Base-by-base conservation (phyloP, 2,888 invertebrate genomes). In the Cenopis cana region DNA sequence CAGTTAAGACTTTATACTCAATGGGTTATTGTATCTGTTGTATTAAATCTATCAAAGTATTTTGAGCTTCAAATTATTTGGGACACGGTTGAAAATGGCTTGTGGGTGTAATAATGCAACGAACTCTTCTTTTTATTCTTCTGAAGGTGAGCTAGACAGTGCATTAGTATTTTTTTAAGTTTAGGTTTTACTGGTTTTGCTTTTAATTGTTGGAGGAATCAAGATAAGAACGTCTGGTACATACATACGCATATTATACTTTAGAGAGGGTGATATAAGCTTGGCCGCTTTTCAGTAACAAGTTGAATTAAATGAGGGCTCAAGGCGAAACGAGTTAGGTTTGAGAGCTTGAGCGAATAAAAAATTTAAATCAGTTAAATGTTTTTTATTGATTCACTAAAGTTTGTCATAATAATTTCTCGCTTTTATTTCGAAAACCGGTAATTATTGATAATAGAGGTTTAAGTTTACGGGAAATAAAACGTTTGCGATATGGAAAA, bases 1-100 rank as follows among this genome's bases (percentile, higher is more conserved):
- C 81, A 76, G 76, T 81, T 85, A 86, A 85, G 83, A 79, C 76
- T 79, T 76, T 76, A 78, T 82, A 81, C 83, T 50, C 36, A 56
- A 12, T 29, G 29, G 11, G 11, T 65, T 60, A 55, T 67, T 18
- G 17, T 24, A 14, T 12, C 29, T 50, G 61, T 29, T 67, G 55
- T 56, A 56, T 56, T 46, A 11, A 33, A 17, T n/a, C 14, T 14
- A 17, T 49, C 49, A 20, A 49, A 14, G 14, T 52, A 55, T 56
- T 56, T 67, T 29, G 38, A 36, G 17, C 56, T 18, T 9, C 49
- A 54, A 33, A 3, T 5, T 60, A 24, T 50, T 36, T 11, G 50
- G 14, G 10, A 69, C 46, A 67, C 17, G 49, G 66, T 50, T 66
- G 12, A 61, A 61, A 67, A 38, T 67, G 38, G 56, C 36, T 6